Base-by-base conservation (phyloP, 2,888 invertebrate genomes). In the Pyrocoelia pectoralis region DNA sequence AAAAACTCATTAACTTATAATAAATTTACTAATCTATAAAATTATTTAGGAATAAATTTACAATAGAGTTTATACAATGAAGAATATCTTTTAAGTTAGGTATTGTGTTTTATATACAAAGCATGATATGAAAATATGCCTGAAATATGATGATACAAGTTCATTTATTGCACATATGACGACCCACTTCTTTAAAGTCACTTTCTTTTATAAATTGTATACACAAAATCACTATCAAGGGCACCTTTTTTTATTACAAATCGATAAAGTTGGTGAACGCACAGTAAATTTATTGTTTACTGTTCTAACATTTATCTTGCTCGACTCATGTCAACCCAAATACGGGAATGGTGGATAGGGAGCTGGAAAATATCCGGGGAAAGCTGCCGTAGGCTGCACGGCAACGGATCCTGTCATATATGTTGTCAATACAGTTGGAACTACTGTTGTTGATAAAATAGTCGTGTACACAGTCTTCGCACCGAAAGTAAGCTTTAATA, bases 381-480 rank as follows among this genome's bases (percentile, higher is more conserved):
- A 93, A 12, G 88, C 87, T 1, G 85, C 84, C 12, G 83, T 83
- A 5, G 88, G 88, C 71, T 90, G 91, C 13, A 93, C 85, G 1
- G 92, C 87, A 19, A 94, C 83, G 0, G 93, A 92, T 12, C 90
- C 90, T 4, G 94, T 94, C 67, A 94, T 86, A 77, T 91, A 92
- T 12, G 92, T 90, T n/a, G 95, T 94, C 64, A 94, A 79, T 53
- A 90, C 84, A 0, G 94, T 94, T 5, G 94, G 94, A 41, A 94
- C 88, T 46, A 95, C 88, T 74, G 87, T 89, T 38, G 94, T 94
- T 1, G 92, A 91, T 79, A 89, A 94, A 61, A 95, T 84, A 1
- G 94, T 95, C 5, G 95, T 95, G 77, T 91, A 92, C 0, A 94
- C 89, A 0, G 94, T 94, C 80, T 93, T 93, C 28, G 95, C 94